Base-by-base conservation (phyloP, 2,888 invertebrate species). In the Trachelus iudaicus region DNA sequence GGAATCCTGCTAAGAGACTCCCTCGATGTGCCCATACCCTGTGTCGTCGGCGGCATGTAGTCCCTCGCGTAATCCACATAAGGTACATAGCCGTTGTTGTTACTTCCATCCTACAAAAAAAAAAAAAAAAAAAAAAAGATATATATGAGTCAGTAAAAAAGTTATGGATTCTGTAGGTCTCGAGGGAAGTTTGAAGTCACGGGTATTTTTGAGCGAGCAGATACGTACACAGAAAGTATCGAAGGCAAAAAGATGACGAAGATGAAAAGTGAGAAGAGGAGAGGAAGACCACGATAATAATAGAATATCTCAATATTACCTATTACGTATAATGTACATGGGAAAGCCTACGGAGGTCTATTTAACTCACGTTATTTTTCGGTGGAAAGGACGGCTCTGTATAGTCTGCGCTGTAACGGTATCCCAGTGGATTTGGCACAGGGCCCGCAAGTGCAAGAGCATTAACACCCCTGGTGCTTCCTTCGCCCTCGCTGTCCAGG, bases 31-130 rank as follows among this genome's bases (percentile, higher is more conserved):
- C 89, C 91, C 77, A 91, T 89, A 12, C 90, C 90, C 78, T 93
- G 93, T 86, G 93, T 92, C 76, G 95, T 94, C 9, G 97, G 97
- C 3, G 97, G 97, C 87, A 96, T 97, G 92, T 97, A 98, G 91
- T 98, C 97, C 56, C 97, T 94, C 11, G 95, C 94, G 90, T 97
- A 98, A 91, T 98, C 97, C 74, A 96, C 96, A 91, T 97, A 98
- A 0, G 97, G 97, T 81, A 96, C 96, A 91, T 97, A 97, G 35
- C 96, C 96, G 88, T 96, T 96, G 91, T 95, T 96, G 91, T 95
- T 96, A 87, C 96, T 96, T 78, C 96, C 96, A 81, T 96, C 95
- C 96, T 96, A 91, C 69, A 78, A 85, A 75, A 79, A 35, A n/a
- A n/a, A n/a, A n/a, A n/a, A n/a, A n/a, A n/a, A 33, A 33, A 33